Evolutionary conservation across 1,140 invertebrate species (phyloP), one percentile per base, ranked within the genome.

Genomic region (Campoletis sonorensis): DNA sequence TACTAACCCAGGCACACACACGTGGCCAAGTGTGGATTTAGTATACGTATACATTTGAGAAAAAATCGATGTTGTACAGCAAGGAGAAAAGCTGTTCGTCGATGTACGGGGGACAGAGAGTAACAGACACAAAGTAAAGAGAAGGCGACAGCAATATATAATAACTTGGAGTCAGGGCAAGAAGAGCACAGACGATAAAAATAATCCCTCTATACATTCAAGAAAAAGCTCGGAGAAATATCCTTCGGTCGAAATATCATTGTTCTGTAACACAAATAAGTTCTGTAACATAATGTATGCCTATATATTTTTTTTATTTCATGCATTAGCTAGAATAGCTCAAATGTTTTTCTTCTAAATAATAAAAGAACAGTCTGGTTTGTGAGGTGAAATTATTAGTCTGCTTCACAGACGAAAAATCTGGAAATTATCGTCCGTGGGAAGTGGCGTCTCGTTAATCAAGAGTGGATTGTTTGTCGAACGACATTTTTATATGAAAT

Each of bases 181-280:
- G 73, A 76, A 51, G 40, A 51, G 54, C 51, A 21, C 27, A 30
- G 33, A 30, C 73, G 73, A 76, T 76, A 76, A 76, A 76, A 76
- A 76, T 76, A 76, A 76, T 76, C 73, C 51, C 18, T 58, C 73
- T 13, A 76, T 76, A 76, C 61, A 76, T 76, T 76, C 51, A 64
- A 27, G 40, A 54, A 51, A 51, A 76, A 26, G 27, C 15, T 37
- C 37, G 18, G 51, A 30, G 21, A 58, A 78, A 78, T 67, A n/a
- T 78, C 64, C 11, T 78, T 21, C 64, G 27, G 10, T 40, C 33
- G 75, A 78, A 78, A 78, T 33, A 76, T 76, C 73, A 76, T 27
- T 33, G 49, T 61, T 37, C 10, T 37, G 37, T 37, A 4, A 37
- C 37, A n/a, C n/a, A n/a, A n/a, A n/a, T n/a, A n/a, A n/a, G n/a